Conservation (phyloP, 2,797 vertebrate genomes). For the Aphelocoma californica region DNA sequence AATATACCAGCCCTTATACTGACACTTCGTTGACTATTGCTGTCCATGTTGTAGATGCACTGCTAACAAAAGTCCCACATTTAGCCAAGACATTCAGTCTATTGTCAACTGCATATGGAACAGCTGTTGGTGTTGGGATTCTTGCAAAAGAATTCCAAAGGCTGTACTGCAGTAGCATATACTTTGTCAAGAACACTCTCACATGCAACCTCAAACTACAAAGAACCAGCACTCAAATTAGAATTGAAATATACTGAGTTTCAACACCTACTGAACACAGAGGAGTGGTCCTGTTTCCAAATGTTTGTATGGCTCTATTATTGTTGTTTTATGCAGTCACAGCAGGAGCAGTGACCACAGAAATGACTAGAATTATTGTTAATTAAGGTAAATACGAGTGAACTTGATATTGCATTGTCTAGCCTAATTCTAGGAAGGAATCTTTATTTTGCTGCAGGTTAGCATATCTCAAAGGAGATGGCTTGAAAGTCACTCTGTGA, state of each 20-base stretch:
- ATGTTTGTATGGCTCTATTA: conserved; percentile 21
- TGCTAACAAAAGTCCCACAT: neutral
- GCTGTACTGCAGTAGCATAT: neutral
- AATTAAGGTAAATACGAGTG: conserved; percentile 48
- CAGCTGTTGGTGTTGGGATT: neutral
- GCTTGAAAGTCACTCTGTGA: conserved; percentile 31
- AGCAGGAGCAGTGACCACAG: conserved; percentile 33
- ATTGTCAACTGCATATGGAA: neutral
- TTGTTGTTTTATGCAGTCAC: conserved; percentile 38
- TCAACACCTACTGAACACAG: conserved; percentile 18
- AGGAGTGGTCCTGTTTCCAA: conserved; percentile 33
- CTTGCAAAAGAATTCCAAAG: neutral
- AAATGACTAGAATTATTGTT: conserved; percentile 44
- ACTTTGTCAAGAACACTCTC: neutral
- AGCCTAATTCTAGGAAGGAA: conserved; percentile 5
- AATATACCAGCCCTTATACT: neutral
- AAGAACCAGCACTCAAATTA: conserved; percentile 38
- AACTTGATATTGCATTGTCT: neutral
- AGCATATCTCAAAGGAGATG: neutral
- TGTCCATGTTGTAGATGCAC: neutral
- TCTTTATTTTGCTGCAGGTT: conserved; percentile 43
- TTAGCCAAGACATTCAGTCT: conserved; percentile 41
- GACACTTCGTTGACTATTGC: neutral
- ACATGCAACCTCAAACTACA: conserved; percentile 12
- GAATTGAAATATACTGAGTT: conserved; percentile 36